A percentile compares a stretch with the other conserved stretches of the same genome.
These are phyloP conservation scores for Rotaria socialis DNA, from an alignment of 2,888 invertebrate species.

Conservation along the genomic window DNA sequence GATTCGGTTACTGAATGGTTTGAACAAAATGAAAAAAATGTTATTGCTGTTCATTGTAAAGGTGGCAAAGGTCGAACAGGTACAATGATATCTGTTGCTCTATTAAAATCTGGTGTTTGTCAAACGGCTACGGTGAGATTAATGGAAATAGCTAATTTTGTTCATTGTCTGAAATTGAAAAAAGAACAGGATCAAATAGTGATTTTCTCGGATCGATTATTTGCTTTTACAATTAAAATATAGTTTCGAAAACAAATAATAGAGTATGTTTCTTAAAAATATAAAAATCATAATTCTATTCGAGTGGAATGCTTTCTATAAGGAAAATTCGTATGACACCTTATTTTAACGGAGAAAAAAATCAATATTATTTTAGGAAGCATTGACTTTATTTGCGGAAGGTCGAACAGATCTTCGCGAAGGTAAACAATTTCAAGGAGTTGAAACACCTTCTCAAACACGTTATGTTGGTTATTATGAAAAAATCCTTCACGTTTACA, in stretches of 20 bases:
- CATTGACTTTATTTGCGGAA: constrained; percentile 62
- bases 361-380: constrained; percentile 52
- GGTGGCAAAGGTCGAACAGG: constrained; percentile 63
- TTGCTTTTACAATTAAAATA: too few species aligned
- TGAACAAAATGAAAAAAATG: constrained; percentile 57
- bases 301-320: too few species aligned
- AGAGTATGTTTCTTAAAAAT: too few species aligned
- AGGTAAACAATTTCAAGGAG: constrained; percentile 62
- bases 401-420: constrained; percentile 61
- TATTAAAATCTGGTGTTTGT: constrained; percentile 61
- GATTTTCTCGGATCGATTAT: too few species aligned
- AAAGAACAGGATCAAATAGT: too few species aligned
- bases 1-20: constrained; percentile 60
- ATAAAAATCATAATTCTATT: too few species aligned
- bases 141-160: neutral
- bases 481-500: constrained; percentile 56
- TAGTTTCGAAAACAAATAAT: too few species aligned
- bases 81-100: constrained; percentile 62
- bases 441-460: constrained; percentile 63
- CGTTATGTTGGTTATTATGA: constrained; percentile 63
- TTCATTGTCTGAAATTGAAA: too few species aligned
- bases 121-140: constrained; percentile 57
- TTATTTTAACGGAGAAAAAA: too few species aligned
- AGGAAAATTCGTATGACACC: too few species aligned
- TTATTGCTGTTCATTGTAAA: constrained; percentile 63